phyloP scores from a whole-genome alignment of 2,113 vertebrate species.

The Chauna torquata region DNA sequence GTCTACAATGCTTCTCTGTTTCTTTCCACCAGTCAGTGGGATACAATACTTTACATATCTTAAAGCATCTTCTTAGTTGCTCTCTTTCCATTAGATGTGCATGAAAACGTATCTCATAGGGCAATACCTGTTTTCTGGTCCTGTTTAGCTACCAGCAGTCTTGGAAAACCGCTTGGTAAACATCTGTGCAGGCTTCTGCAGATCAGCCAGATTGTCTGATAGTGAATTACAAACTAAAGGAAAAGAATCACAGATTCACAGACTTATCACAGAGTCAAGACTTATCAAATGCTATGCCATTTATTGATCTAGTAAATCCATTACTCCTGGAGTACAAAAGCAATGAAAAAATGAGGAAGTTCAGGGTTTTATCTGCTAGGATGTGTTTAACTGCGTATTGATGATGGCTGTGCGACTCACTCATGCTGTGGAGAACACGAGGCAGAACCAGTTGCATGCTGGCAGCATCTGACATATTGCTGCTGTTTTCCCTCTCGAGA shows the following conservation, averaged over 20 bases:
- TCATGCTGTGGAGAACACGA: neutral
- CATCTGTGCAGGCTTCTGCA: neutral
- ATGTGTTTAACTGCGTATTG: neutral
- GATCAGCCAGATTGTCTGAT: neutral
- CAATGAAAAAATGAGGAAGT: neutral
- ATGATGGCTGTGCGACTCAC: accelerated
- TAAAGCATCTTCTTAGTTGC: neutral
- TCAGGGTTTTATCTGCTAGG: neutral
- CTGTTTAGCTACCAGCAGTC: neutral
- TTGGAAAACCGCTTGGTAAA: neutral
- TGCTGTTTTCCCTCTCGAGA: neutral
- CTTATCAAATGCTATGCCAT: neutral
- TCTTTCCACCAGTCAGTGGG: neutral
- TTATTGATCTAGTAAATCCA: neutral
- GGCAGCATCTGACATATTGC: neutral
- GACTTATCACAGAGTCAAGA: no score
- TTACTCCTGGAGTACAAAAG: neutral
- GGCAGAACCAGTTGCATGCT: neutral
- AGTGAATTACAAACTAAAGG: neutral
- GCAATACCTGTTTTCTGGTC: neutral
- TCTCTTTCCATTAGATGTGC: neutral
- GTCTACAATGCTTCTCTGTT: neutral
- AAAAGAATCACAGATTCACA: no score
- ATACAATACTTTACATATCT: neutral
- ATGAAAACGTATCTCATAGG: neutral